phyloP scores from a whole-genome alignment of 2,888 invertebrate species.

The Drosophila birchii region DNA sequence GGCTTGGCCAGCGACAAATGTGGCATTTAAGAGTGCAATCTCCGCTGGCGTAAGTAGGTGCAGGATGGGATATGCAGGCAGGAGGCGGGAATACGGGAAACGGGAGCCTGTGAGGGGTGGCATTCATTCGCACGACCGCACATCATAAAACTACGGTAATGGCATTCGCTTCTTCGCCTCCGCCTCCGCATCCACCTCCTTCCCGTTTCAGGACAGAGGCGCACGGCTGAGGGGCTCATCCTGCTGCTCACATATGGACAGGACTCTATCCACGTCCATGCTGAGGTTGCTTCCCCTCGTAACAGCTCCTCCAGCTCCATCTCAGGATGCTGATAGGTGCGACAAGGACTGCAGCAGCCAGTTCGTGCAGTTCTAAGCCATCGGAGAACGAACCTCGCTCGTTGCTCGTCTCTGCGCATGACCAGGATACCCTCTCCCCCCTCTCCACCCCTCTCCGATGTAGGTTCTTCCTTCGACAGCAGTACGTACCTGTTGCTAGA shows the following conservation, averaged over 20 bases:
- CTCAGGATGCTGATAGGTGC: slow-evolving; percentile 47
- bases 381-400: neutral
- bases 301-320: slow-evolving; percentile 42
- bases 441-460: slow-evolving; percentile 1
- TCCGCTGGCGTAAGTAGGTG: slow-evolving; percentile 10
- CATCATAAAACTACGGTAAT: slow-evolving; percentile 48
- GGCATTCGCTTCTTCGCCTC: slow-evolving; percentile 28
- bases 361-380: slow-evolving; percentile 25
- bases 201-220: neutral
- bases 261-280: slow-evolving; percentile 15
- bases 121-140: slow-evolving; percentile 48
- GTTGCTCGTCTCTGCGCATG: slow-evolving; percentile 27
- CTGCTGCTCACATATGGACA: neutral
- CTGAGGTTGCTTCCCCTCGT: slow-evolving; percentile 8
- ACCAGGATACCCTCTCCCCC: neutral
- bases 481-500: slow-evolving; percentile 80
- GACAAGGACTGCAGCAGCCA: slow-evolving; percentile 6
- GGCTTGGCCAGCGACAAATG: slow-evolving; percentile 29
- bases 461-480: slow-evolving; percentile 11
- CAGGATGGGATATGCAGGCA: neutral
- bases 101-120: slow-evolving; percentile 5
- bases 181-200: neutral
- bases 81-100: neutral
- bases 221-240: neutral
- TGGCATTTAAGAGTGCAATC: slow-evolving; percentile 29